Evolutionary conservation across 2,797 vertebrate species (phyloP).

Genomic region (Xiphorhynchus erythropygius): DNA sequence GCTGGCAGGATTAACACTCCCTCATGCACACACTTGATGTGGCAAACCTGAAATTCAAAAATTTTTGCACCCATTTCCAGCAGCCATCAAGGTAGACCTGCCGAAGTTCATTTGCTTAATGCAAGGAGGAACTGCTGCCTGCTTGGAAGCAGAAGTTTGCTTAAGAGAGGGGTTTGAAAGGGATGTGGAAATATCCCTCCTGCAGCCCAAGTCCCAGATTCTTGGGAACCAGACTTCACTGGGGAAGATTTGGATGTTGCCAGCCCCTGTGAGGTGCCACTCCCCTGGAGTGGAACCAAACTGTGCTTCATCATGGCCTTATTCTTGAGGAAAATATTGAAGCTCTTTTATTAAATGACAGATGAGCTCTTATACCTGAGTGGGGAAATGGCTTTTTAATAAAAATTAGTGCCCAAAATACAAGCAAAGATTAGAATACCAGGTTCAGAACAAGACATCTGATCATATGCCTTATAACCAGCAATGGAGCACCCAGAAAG

Average conservation of each 20-base stretch:
- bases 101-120: neutral
- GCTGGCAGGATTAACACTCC: neutral
- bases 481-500: neutral
- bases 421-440: neutral
- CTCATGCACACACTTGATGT: accelerated
- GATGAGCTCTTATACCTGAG: neutral
- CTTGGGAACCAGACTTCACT: neutral
- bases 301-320: neutral
- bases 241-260: neutral
- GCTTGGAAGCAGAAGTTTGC: neutral
- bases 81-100: neutral
- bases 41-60: neutral
- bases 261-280: neutral
- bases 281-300: neutral
- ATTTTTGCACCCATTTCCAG: neutral
- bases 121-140: accelerated
- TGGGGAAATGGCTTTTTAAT: neutral
- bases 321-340: neutral
- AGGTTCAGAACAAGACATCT: neutral
- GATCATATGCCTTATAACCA: accelerated
- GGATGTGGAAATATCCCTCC: neutral
- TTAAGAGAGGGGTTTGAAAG: neutral
- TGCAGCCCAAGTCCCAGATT: neutral
- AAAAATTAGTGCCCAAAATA: neutral
- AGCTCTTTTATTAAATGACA: neutral